Percentiles rank a stretch among this genome's conserved stretches.
These are phyloP conservation scores for Ammodramus savannarum DNA, from an alignment of 2,113 vertebrate genomes.

Conservation along the genomic window DNA sequence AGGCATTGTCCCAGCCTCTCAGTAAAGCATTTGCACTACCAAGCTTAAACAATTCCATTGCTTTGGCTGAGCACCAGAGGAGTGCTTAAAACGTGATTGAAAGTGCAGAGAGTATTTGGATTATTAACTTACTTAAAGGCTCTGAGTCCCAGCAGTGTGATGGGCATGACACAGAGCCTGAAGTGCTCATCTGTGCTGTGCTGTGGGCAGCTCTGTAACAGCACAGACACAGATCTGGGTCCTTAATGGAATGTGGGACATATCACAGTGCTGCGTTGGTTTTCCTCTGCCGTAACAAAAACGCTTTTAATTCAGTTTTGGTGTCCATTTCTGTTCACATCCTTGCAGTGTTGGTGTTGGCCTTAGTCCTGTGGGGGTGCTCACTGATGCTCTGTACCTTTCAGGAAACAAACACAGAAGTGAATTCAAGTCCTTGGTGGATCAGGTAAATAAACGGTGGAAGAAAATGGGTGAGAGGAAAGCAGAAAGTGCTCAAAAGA, in stretches of 20 bases:
- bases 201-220: not conserved
- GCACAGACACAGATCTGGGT: not conserved
- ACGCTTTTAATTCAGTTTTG: not conserved
- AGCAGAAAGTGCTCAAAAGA: not conserved
- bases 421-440: slow-evolving; percentile 85
- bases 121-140: not conserved
- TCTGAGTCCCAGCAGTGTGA: not conserved
- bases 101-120: not conserved
- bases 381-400: not conserved
- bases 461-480: slow-evolving; percentile 54
- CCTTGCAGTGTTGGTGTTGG: not conserved
- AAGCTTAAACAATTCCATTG: not conserved
- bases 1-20: not conserved
- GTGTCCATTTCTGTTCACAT: not conserved
- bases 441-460: slow-evolving; percentile 80
- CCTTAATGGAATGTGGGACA: accelerated
- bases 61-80: not conserved
- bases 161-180: not conserved
- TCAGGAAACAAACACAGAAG: slow-evolving; percentile 85
- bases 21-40: not conserved
- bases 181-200: not conserved
- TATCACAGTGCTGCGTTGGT: not conserved
- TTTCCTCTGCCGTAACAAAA: not conserved
- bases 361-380: not conserved
- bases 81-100: not conserved